Conservation (phyloP, 2,888 invertebrate genomes). For the Callyntrura sp. region DNA sequence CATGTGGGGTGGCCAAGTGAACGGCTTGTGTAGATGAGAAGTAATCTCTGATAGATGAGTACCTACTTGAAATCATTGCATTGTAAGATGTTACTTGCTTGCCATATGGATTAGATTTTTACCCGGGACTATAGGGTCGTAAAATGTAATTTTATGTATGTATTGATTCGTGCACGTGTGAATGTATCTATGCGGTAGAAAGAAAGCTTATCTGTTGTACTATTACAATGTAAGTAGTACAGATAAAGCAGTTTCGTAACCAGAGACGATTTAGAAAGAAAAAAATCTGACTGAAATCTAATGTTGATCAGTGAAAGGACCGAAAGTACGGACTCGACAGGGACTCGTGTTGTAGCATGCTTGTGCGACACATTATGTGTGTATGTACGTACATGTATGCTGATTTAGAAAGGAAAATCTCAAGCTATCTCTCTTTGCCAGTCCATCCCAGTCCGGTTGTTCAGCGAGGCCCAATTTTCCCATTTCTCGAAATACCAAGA, state of each 20-base stretch:
- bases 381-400: background rate
- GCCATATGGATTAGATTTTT: constrained; percentile 35
- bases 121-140: constrained; percentile 16
- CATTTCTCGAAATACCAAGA: constrained; percentile 51
- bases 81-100: background rate
- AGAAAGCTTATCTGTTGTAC: background rate
- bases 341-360: too few relatives aligned
- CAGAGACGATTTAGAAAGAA: constrained; percentile 9
- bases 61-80: background rate
- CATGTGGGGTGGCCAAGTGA: background rate
- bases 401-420: constrained; percentile 10
- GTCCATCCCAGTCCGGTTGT: constrained; percentile 3
- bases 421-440: constrained; percentile 8
- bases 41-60: background rate
- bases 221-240: background rate
- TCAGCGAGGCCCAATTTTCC: constrained; percentile 49
- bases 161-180: background rate
- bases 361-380: background rate
- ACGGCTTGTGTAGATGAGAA: background rate
- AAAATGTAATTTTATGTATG: constrained; percentile 53
- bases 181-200: background rate
- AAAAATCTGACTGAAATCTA: constrained; percentile 63
- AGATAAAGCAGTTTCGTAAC: constrained; percentile 15
- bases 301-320: constrained; percentile 55
- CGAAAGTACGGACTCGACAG: constrained; percentile 33